phyloP scores from a whole-genome alignment of 2,888 invertebrate genomes.

The Drosophila subquinaria region DNA sequence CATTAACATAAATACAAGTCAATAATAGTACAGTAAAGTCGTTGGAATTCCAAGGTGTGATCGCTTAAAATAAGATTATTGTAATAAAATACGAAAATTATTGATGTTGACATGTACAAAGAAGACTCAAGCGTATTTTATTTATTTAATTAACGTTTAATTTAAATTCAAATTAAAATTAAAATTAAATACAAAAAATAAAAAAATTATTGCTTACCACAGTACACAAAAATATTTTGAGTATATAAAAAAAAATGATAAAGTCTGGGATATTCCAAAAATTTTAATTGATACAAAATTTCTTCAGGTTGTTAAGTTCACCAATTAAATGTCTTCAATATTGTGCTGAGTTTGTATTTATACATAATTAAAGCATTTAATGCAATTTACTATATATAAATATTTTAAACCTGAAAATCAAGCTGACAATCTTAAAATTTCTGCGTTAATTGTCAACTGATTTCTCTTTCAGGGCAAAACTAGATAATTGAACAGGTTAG shows the following conservation, averaged over 20 bases:
- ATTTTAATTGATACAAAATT: not conserved
- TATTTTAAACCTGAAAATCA: conserved; percentile 23
- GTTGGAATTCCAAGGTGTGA: conserved; percentile 35
- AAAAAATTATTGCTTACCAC: not conserved
- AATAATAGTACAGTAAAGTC: not conserved
- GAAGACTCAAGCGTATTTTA: not conserved
- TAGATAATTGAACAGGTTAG: conserved; percentile 25
- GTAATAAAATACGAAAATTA: conserved; percentile 27
- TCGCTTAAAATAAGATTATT: conserved; percentile 19
- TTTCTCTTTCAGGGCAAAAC: conserved; percentile 27
- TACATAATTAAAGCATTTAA: conserved; percentile 6
- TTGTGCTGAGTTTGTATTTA: too few relatives aligned
- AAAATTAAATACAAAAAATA: not conserved
- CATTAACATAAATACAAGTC: conserved; percentile 30
- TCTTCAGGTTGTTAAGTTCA: not conserved
- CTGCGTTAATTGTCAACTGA: not conserved
- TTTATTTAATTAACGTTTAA: not conserved
- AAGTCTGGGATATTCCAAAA: not conserved
- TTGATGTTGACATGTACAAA: conserved; percentile 12
- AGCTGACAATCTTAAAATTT: conserved; percentile 2
- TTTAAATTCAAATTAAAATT: not conserved
- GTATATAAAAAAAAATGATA: not conserved
- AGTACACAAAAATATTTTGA: not conserved
- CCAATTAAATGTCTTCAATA: conserved; percentile 3
- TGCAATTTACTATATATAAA: not conserved